Base-by-base conservation (phyloP, 2,113 vertebrate genomes). In the Bubo scandiacus region DNA sequence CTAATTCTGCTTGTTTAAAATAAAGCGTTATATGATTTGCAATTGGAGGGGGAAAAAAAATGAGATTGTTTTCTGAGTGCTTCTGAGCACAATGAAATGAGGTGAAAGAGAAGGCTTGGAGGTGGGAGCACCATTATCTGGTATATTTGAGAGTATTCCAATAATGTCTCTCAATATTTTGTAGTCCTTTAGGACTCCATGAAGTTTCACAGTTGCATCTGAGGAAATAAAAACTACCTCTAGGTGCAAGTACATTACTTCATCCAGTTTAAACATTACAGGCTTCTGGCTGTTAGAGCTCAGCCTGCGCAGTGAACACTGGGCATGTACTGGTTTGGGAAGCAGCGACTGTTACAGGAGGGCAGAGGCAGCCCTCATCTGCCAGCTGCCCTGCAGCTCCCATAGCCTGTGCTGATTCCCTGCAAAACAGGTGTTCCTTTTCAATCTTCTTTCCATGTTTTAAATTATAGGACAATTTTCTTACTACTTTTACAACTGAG, bases 291-390 rank as follows among this genome's bases (percentile, higher is more conserved):
- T 86, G 36, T 27, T 21, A 10, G 54, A 91, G 84, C 70, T 92
- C 43, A 43, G 34, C 43, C 74, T 87, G 47, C 43, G 15, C 27
- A 17, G 30, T 15, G 75, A 47, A 4, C 7, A 2, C 0, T 0
- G 40, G n/a, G 10, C 45, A 22, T 0, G 0, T 3, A 0, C 34
- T 29, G 18, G 14, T 38, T 38, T 2, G 2, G 21, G 62, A 42
- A 62, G 21, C 55, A 67, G 43, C 23, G n/a, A 32, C 29, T 61
- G 19, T 34, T 43, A 32, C 0, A 2, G 55, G 26, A 42, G 43
- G 77, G 62, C 59, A 73, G 68, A 21, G 22, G 7, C 72, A 81
- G 55, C 32, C n/a, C 40, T 42, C 4, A 10, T 40, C 71, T n/a
- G 36, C 47, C 63, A 55, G 2, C 36, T 63, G 18, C 62, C 54